Evolutionary conservation across 1,140 invertebrate species (phyloP).

Genomic region (Cotesia glomerata): DNA sequence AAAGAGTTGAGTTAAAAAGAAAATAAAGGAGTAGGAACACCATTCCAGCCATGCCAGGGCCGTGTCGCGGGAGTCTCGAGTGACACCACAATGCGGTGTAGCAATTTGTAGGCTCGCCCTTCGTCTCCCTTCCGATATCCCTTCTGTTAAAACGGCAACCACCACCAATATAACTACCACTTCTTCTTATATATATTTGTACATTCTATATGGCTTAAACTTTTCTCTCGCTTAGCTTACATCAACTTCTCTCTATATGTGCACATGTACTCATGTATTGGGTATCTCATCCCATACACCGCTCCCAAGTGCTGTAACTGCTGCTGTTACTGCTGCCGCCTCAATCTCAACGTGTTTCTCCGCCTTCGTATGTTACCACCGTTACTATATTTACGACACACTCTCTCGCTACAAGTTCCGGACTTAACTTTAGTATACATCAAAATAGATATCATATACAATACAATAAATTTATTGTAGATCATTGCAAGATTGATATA

Average conservation of each 20-base stretch:
- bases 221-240: background rate
- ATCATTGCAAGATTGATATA: background rate
- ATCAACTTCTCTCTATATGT: background rate
- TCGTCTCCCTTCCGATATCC: slow-evolving; percentile 45
- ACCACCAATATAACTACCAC: background rate
- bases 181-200: no score
- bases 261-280: no score
- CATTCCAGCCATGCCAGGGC: slow-evolving; percentile 62
- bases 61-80: slow-evolving; percentile 61
- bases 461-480: background rate
- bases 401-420: slow-evolving; percentile 24
- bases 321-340: background rate
- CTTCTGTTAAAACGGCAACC: slow-evolving; percentile 15
- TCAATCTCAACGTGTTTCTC: slow-evolving; percentile 16
- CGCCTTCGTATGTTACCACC: slow-evolving; percentile 21
- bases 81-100: slow-evolving; percentile 65
- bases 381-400: slow-evolving; percentile 30
- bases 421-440: background rate
- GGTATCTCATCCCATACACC: no score
- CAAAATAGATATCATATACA: background rate
- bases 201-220: background rate
- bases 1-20: slow-evolving; percentile 18
- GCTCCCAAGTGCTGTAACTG: no score
- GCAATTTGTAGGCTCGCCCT: slow-evolving; percentile 65
- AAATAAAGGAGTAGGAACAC: slow-evolving; percentile 51